Evolutionary conservation across 2,113 vertebrate species (phyloP), one percentile per base, ranked within the genome.

Genomic region (Clarias macrocephalus): DNA sequence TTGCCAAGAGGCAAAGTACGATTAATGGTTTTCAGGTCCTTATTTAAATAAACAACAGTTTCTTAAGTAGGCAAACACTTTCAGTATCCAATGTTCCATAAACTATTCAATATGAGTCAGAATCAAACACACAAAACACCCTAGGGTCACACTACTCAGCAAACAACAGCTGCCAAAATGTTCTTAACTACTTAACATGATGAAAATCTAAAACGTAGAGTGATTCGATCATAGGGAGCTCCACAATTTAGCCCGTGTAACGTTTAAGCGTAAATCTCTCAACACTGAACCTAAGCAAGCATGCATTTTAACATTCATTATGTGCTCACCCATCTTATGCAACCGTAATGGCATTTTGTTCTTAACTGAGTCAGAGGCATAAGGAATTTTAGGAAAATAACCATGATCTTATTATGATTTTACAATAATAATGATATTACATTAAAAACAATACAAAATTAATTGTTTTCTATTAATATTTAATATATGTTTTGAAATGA

Each of bases 11-110:
- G 88, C 54, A 82, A 80, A 89, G 88, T 88, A 33, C 88, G 91
- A 93, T 93, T 91, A 93, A 95, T 93, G 92, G 92, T 93, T 90
- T 91, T 92, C 94, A 93, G 91, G 83, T 90, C 88, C 89, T 89
- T 92, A 89, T 92, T 94, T 91, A 88, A 91, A 88, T 89, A 88
- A 88, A 88, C 80, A 85, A 79, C 87, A 85, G 81, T 86, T 88
- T 87, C 86, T 88, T 88, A 77, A 75, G 73, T 56, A 63, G 75
- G 52, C 82, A 87, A 87, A 87, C 65, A 33, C 86, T 82, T 87
- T 87, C 86, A 82, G 79, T 82, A 72, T 62, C 56, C 79, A 82
- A 48, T 82, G 86, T 82, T 75, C 79, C 79, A 75, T 81, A 73
- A 87, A 87, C 66, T 81, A 63, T 82, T 87, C 56, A 57, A 57